phyloP scores from a whole-genome alignment of 2,888 invertebrate genomes.

The Caenorhabditis japonica region DNA sequence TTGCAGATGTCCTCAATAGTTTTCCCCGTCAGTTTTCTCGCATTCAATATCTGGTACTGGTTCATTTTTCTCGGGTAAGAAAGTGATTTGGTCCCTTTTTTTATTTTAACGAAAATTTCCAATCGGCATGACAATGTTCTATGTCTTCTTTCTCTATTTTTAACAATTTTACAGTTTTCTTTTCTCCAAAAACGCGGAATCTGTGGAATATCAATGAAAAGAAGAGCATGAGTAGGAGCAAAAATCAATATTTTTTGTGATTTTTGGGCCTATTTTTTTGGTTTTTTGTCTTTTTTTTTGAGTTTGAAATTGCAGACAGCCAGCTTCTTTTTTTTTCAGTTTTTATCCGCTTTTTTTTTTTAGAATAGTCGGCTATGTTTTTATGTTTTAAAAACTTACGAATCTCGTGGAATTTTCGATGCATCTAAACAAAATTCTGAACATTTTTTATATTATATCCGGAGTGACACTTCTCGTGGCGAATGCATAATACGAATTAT shows the following conservation, averaged over 20 bases:
- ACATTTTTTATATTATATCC: too few species aligned
- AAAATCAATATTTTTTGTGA: too few species aligned
- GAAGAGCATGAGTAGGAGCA: slow-evolving; percentile 18
- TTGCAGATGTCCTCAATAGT: slow-evolving; percentile 71
- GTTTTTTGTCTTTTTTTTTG: too few species aligned
- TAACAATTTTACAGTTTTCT: slow-evolving; percentile 36
- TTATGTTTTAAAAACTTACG: too few species aligned
- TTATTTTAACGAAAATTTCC: neutral
- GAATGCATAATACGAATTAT: too few species aligned
- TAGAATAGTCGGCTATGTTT: too few species aligned
- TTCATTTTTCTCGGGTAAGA: slow-evolving; percentile 76
- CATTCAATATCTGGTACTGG: slow-evolving; percentile 78
- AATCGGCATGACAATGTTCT: neutral
- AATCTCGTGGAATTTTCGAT: too few species aligned
- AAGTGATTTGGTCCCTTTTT: too few species aligned
- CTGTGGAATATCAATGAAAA: neutral
- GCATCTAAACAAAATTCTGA: too few species aligned
- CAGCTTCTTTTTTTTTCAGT: slow-evolving; percentile 1
- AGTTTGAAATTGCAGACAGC: too few species aligned
- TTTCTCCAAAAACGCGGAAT: slow-evolving; percentile 36
- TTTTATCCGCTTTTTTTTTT: neutral
- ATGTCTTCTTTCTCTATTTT: neutral
- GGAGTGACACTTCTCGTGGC: too few species aligned
- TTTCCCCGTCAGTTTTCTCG: slow-evolving; percentile 72
- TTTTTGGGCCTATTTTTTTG: too few species aligned